Evolutionary conservation across 2,888 invertebrate genomes (phyloP), one percentile per base, ranked within the genome.

Genomic region (Elmis aenea): DNA sequence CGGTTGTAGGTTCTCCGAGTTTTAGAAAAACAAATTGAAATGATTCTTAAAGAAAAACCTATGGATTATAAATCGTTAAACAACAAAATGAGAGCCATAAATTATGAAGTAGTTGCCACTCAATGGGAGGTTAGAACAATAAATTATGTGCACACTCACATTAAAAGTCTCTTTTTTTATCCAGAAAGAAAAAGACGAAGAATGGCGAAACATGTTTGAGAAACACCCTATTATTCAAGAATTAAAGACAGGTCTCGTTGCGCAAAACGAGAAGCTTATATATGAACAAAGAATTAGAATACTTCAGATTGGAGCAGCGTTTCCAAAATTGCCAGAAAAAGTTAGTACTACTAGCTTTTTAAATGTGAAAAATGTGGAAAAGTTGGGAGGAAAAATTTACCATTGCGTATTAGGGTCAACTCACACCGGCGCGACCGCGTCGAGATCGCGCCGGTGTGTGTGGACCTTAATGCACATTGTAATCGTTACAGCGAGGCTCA

Each of bases 301-400:
- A 21, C 32, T 66, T 8, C 48, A 55, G 35, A 42, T 43, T 3
- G 65, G 65, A 2, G 50, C 45, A 5, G 34, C 47, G 20, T 66
- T 66, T 48, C 61, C 62, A 5, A 62, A 60, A 46, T 46, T 63
- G 9, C 38, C 55, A 5, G 63, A 63, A 46, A 64, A 64, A 46
- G 62, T 59, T 38, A 42, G 13, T 12, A 26, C 24, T 8, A 4
- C 5, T 18, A 6, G 5, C 6, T 18, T 18, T 6, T 6, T 18
- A 18, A 6, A 18, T 18, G 18, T 5, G 18, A 18, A 18, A 18
- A 18, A 18, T 18, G 6, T 18, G 6, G 18, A 18, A 18, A 18
- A 18, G 5, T 18, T 5, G 9, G 5, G 24, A 6, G 9, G 9
- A 5, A 24, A 24, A 10, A 10, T 4, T 5, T 6, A 10, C 24